A percentile compares a stretch with the other conserved stretches of the same genome.
Evolutionary conservation across 2,113 vertebrate species (phyloP).

Genomic region (Labeo rohita): DNA sequence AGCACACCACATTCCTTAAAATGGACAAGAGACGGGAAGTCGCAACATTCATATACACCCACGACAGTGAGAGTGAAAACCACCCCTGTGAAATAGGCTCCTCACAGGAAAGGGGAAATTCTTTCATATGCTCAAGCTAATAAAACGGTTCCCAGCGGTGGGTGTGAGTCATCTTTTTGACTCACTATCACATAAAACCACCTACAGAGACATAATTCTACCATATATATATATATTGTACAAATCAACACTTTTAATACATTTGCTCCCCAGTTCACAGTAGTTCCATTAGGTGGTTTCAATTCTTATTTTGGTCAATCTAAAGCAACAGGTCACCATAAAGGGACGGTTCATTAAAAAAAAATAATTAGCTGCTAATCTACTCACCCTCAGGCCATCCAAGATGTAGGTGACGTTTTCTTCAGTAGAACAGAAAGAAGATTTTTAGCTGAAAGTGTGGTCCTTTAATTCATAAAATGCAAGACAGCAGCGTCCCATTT

Average conservation of each 20-base stretch:
- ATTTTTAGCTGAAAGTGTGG: too few species aligned
- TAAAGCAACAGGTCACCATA: background rate
- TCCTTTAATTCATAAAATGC: too few species aligned
- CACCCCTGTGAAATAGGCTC: background rate
- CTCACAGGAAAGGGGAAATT: background rate
- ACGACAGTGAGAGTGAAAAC: conserved; percentile 1
- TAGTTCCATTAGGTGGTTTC: background rate
- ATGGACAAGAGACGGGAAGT: conserved; percentile 3
- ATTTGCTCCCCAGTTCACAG: background rate
- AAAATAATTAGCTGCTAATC: too few species aligned
- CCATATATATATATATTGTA: background rate
- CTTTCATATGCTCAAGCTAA: background rate
- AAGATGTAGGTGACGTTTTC: too few species aligned
- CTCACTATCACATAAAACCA: background rate
- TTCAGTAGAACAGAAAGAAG: too few species aligned
- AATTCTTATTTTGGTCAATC: background rate
- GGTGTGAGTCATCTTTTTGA: background rate
- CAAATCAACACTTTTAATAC: background rate
- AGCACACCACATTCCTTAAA: conserved; percentile 24
- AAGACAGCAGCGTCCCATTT: too few species aligned
- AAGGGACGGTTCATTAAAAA: too few species aligned
- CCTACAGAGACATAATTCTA: background rate
- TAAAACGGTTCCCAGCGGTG: background rate
- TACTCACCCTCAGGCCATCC: too few species aligned
- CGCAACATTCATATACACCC: conserved; percentile 16